Evolutionary conservation across 2,797 vertebrate genomes (phyloP), one percentile per base, ranked within the genome.

Genomic region (Prionace glauca): DNA sequence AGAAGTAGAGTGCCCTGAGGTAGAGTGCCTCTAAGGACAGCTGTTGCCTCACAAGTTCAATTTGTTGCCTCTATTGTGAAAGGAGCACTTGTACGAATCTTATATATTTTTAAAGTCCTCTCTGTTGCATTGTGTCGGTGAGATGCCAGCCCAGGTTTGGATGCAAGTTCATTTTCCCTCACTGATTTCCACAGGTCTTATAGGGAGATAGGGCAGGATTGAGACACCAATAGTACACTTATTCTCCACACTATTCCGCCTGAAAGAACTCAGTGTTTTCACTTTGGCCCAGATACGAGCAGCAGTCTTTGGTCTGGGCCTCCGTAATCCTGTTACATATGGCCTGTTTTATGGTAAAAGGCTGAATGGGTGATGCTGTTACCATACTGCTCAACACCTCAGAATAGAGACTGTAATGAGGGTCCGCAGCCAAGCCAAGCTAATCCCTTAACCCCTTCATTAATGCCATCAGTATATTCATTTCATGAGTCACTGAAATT

Each of bases 251-350:
- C 32, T 32, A 65, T 91, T 62, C 10, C 9, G 88, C 60, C n/a
- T 91, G 88, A 91, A 91, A 91, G 60, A 36, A 91, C 29, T 16
- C 60, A 91, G 88, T 91, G 60, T 91, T 91, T 87, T 32, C 88
- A n/a, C 29, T 67, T 62, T 67, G 62, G 88, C 88, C 18, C 60
- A 32, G 32, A 36, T 32, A 36, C 32, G 11, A 56, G 50, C 24
- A 65, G 88, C 60, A 91, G 14, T 91, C 88, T 91, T 62, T 91
- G 88, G 60, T 18, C 60, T 65, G 60, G 60, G 32, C 56, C 7
- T 91, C 50, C 88, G 32, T 91, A 65, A 91, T 65, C 62, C 16
- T 20, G 29, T 91, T 65, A 65, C 60, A 36, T n/a, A 91, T 7
- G 16, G 29, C 18, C 88, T 20, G 32, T 91, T 90, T 88, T 90